Evolutionary conservation across 2,888 invertebrate genomes (phyloP).

Genomic region (Acronicta psi): DNA sequence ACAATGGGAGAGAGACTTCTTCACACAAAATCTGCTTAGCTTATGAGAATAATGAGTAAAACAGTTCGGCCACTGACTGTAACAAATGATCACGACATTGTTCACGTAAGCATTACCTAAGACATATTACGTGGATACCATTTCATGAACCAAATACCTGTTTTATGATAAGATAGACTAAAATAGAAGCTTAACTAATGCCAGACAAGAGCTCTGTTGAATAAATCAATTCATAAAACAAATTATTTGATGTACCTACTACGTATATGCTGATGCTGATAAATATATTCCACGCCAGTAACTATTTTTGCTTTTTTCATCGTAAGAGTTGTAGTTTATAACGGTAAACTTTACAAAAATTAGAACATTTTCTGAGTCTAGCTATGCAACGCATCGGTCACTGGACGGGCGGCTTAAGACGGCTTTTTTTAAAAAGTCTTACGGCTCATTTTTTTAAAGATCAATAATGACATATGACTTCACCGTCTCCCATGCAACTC

Average conservation of each 20-base stretch:
- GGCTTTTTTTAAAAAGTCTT: too few species aligned
- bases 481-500: too few species aligned
- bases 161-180: not conserved
- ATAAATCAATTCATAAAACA: slow-evolving; percentile 4
- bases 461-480: too few species aligned
- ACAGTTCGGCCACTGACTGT: not conserved
- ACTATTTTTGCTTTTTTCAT: not conserved
- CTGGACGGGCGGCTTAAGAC: too few species aligned
- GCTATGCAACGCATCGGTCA: too few species aligned
- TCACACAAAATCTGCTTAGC: too few species aligned
- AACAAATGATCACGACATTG: not conserved
- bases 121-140: not conserved
- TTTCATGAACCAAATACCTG: not conserved
- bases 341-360: not conserved
- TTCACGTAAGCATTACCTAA: not conserved
- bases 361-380: not conserved
- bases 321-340: slow-evolving; percentile 1
- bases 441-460: too few species aligned
- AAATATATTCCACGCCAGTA: not conserved
- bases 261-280: slow-evolving; percentile 1
- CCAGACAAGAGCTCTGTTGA: slow-evolving; percentile 9
- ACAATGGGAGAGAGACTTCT: too few species aligned
- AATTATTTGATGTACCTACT: not conserved
- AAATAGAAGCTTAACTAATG: not conserved
- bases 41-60: too few species aligned